Conservation (phyloP, 2,888 invertebrate species). For the Autographa gamma region DNA sequence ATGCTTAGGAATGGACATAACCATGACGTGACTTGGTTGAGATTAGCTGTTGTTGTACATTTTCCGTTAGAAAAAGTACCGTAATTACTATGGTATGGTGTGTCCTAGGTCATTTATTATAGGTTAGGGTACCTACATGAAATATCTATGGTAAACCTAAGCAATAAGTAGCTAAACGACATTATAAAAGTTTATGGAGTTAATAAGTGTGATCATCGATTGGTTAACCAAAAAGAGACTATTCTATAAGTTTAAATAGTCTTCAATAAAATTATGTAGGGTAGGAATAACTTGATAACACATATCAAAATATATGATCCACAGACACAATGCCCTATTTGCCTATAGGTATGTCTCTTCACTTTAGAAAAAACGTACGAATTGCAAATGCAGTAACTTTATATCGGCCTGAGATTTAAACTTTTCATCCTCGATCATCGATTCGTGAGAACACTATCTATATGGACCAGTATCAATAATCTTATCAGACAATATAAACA, state of each 20-base stretch:
- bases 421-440: background rate
- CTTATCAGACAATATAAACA: slow-evolving; percentile 24
- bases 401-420: background rate
- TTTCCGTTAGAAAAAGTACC: slow-evolving; percentile 1
- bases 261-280: too few species aligned
- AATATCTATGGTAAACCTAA: background rate
- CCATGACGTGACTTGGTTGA: background rate
- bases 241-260: too few species aligned
- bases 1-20: slow-evolving; percentile 2
- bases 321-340: too few species aligned
- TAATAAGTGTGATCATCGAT: too few species aligned
- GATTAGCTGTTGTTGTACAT: background rate
- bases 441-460: slow-evolving; percentile 18
- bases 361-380: too few species aligned
- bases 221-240: too few species aligned
- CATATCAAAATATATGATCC: too few species aligned
- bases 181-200: too few species aligned
- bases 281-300: too few species aligned
- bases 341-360: too few species aligned
- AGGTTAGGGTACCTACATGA: background rate
- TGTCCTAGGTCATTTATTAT: background rate
- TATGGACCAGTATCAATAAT: slow-evolving; percentile 24
- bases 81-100: background rate
- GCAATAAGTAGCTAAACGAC: background rate
- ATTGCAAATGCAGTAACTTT: too few species aligned